Percentiles rank a stretch among this genome's conserved stretches.
Conservation (phyloP, 2,888 invertebrate genomes). For the Buathra laborator region DNA sequence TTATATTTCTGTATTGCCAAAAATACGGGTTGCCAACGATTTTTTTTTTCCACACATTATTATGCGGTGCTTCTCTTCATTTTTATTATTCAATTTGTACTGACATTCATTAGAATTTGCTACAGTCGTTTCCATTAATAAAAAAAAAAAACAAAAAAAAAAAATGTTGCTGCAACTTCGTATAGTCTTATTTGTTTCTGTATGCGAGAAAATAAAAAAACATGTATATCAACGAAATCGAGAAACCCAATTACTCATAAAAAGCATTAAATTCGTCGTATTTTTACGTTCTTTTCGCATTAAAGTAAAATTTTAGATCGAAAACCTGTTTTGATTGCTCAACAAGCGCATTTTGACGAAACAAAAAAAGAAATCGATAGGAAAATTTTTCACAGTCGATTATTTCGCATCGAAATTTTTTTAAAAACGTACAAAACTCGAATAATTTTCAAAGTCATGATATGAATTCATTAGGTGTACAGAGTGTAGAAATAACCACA, state of each 20-base stretch:
- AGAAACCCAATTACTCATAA: conserved; percentile 22
- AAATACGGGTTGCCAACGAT: conserved; percentile 79
- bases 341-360: background rate
- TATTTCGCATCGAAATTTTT: conserved; percentile 46
- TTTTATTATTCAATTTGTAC: conserved; percentile 82
- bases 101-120: conserved; percentile 83
- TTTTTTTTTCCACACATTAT: conserved; percentile 70
- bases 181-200: conserved; percentile 58
- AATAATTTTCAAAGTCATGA: conserved; percentile 62
- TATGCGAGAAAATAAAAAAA: conserved; percentile 63
- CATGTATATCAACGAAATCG: conserved; percentile 20
- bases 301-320: conserved; percentile 1
- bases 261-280: conserved; percentile 43
- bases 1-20: conserved; percentile 81
- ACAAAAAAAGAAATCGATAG: conserved; percentile 18
- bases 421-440: conserved; percentile 74
- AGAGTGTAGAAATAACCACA: conserved; percentile 75
- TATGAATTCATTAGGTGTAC: conserved; percentile 72
- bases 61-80: conserved; percentile 67
- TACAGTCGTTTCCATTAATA: conserved; percentile 74
- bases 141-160: conserved; percentile 58
- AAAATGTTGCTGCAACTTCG: conserved; percentile 65
- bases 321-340: conserved; percentile 8
- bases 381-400: conserved; percentile 47
- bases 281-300: background rate